A percentile compares a stretch with the other conserved stretches of the same genome.
These are phyloP conservation scores for Nemotelus pantherinus DNA, from an alignment of 2,888 invertebrate genomes.

Conservation along the genomic window DNA sequence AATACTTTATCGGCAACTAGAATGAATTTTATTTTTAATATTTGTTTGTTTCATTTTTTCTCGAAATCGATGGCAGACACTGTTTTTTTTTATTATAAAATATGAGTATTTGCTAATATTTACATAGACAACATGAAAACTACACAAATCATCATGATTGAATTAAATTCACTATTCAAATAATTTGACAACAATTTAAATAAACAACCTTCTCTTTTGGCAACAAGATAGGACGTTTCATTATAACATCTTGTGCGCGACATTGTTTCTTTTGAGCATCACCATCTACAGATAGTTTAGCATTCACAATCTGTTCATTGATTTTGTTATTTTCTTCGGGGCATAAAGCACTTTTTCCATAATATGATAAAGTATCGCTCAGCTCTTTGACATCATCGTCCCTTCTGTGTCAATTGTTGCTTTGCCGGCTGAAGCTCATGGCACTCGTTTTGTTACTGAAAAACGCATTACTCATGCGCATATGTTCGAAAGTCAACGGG, in stretches of 20 bases:
- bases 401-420: conserved; percentile 53
- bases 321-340: neutral
- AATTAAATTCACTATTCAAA: conserved; percentile 38
- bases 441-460: conserved; percentile 50
- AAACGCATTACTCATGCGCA: conserved; percentile 69
- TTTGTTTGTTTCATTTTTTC: conserved; percentile 6
- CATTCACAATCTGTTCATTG: neutral
- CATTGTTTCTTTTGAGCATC: too few species aligned
- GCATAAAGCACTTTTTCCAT: neutral
- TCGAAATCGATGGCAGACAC: neutral
- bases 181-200: conserved; percentile 52
- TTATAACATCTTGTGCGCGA: neutral
- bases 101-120: conserved; percentile 40
- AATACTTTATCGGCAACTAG: too few species aligned
- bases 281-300: neutral
- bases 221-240: conserved; percentile 44
- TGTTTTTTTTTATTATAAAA: conserved; percentile 34
- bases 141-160: neutral
- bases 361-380: neutral
- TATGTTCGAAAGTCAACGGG: conserved; percentile 72
- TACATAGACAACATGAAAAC: conserved; percentile 26
- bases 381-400: neutral
- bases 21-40: too few species aligned
- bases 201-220: conserved; percentile 47
- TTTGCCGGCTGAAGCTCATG: conserved; percentile 53